Conservation (phyloP, 1,140 invertebrate genomes). For the Philotrypesis tridentata region DNA sequence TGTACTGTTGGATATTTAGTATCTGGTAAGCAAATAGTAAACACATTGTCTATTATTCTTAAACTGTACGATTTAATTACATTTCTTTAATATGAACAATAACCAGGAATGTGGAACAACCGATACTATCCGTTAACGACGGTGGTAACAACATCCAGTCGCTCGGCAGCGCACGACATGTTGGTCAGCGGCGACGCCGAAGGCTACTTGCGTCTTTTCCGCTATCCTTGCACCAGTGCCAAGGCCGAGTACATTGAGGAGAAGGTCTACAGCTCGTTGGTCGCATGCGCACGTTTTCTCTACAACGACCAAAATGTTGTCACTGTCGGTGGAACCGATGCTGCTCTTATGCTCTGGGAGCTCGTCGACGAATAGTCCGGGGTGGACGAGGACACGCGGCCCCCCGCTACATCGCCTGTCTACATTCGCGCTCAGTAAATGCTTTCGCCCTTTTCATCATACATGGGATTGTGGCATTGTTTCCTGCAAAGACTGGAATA, state of each 20-base stretch:
- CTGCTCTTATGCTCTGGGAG: slow-evolving; percentile 94
- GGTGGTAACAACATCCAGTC: slow-evolving; percentile 85
- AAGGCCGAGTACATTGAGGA: slow-evolving; percentile 91
- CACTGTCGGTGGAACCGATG: slow-evolving; percentile 93
- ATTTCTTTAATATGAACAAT: background rate
- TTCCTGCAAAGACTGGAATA: too few species aligned
- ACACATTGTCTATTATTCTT: too few species aligned
- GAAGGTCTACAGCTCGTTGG: slow-evolving; percentile 91
- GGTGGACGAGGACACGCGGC: background rate
- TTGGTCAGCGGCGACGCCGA: slow-evolving; percentile 92
- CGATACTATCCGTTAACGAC: slow-evolving; percentile 88
- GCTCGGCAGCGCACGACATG: slow-evolving; percentile 87
- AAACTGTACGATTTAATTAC: too few species aligned
- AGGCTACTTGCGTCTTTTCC: slow-evolving; percentile 92
- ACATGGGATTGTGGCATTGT: too few species aligned
- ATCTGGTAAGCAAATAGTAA: slow-evolving; percentile 79
- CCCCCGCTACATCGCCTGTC: background rate
- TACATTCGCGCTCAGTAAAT: slow-evolving; percentile 50
- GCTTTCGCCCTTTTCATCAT: slow-evolving; percentile 9
- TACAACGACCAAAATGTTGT: slow-evolving; percentile 91
- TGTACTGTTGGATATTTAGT: slow-evolving; percentile 89
- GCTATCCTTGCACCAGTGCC: slow-evolving; percentile 87
- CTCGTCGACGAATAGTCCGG: slow-evolving; percentile 83
- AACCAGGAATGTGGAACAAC: slow-evolving; percentile 89
- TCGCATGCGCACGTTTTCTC: slow-evolving; percentile 87